Evolutionary conservation across 2,797 vertebrate species (phyloP), one percentile per base, ranked within the genome.

Genomic region (Erethizon dorsatum): DNA sequence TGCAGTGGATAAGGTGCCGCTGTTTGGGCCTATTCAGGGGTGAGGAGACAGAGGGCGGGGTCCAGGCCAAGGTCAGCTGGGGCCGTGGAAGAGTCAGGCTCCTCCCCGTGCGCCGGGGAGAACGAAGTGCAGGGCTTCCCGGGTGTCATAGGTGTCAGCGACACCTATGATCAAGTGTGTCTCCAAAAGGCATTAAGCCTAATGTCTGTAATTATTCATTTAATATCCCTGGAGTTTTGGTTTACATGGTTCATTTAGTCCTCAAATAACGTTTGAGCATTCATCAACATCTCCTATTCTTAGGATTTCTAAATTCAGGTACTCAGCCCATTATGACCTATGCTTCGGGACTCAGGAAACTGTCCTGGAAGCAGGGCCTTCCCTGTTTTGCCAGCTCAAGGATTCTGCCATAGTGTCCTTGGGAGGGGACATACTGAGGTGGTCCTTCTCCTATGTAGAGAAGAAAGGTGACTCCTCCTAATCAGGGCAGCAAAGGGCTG

Each of bases 221-320:
- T 79, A 63, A 87, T 94, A 89, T 87, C 52, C 5, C n/a, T 61
- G 11, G 82, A 78, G 73, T 82, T 91, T 93, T 86, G 31, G 8
- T 41, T 86, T 61, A 37, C 15, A 54, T 54, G 47, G 33, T 59
- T 95, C 41, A 37, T 77, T 28, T 61, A 83, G 13, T 83, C 56
- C 91, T 91, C 33, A 95, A 85, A 71, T 73, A 75, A 83, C 26
- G 12, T 89, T 45, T 80, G 83, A 79, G 33, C 8, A 28, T 83
- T 95, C 50, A n/a, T 92, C 69, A n/a, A 85, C 41, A 0, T 50
- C 87, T 71, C 11, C 45, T 92, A 56, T 79, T 83, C 75, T 79
- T 90, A 41, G 13, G 31, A 45, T 69, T 90, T 96, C 59, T 91
- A 56, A 95, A 61, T 94, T 59, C 50, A 50, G 54, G 88, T 78